phyloP scores from a whole-genome alignment of 2,888 invertebrate genomes.

The Caenorhabditis panamensis region DNA sequence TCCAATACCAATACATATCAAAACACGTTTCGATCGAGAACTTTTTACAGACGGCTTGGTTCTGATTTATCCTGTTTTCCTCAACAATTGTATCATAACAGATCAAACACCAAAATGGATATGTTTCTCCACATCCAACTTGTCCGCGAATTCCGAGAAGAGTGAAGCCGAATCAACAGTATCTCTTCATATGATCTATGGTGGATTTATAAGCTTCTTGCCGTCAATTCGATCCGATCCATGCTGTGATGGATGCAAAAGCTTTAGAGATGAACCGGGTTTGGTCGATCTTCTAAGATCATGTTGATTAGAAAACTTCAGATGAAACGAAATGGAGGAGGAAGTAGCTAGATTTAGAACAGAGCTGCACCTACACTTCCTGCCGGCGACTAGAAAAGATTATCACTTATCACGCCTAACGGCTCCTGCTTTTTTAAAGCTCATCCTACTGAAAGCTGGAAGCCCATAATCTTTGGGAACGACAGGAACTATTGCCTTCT shows the following conservation, averaged over 20 bases:
- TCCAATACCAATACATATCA: too few relatives aligned
- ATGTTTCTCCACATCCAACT: background rate
- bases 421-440: background rate
- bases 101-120: slow-evolving; percentile 1
- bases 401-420: background rate
- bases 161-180: background rate
- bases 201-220: slow-evolving; percentile 2
- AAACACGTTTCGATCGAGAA: background rate
- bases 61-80: background rate
- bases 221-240: slow-evolving; percentile 2
- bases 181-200: slow-evolving; percentile 17
- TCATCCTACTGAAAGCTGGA: background rate
- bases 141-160: background rate
- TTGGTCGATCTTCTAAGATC: background rate
- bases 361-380: slow-evolving; percentile 1
- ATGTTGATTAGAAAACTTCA: background rate
- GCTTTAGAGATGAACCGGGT: background rate
- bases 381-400: background rate
- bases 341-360: background rate
- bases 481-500: background rate
- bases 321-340: background rate
- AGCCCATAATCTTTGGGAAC: slow-evolving; percentile 1
- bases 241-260: background rate
- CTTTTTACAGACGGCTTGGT: background rate
- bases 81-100: background rate